A percentile compares a stretch with the other conserved stretches of the same genome.
Conservation (phyloP, 2,797 vertebrate genomes). For the Syngnathus rostellatus region DNA sequence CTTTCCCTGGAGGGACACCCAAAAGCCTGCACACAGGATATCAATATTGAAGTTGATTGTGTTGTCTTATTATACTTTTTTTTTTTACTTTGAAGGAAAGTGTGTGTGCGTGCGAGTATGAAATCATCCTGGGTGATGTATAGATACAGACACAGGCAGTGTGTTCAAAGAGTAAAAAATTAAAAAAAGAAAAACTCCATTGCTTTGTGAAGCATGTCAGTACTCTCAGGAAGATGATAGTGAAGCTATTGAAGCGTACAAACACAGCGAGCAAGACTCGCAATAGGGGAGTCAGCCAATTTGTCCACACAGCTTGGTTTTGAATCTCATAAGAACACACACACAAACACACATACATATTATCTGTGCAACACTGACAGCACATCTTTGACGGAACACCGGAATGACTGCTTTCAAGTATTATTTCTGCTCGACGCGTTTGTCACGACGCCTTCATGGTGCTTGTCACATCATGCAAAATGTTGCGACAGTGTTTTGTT, state of each 20-base stretch:
- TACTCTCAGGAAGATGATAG: constrained; percentile 10
- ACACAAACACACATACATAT: background rate
- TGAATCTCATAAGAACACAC: background rate
- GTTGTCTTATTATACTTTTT: too few relatives aligned
- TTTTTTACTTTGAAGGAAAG: too few relatives aligned
- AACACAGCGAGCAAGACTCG: constrained; percentile 8
- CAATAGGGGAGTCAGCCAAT: constrained; percentile 13
- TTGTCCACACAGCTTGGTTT: constrained; percentile 16
- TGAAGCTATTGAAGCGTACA: constrained; percentile 10
- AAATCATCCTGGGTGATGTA: background rate
- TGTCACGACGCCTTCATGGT: constrained; percentile 1
- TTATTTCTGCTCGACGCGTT: constrained; percentile 2
- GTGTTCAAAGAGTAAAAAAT: constrained; percentile 1
- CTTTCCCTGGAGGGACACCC: constrained; percentile 90
- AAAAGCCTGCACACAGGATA: constrained; percentile 70
- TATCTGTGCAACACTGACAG: background rate
- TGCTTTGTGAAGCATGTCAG: constrained; percentile 9
- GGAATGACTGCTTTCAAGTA: constrained; percentile 1
- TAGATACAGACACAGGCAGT: background rate
- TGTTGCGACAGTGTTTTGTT: background rate
- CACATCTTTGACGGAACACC: constrained; percentile 1
- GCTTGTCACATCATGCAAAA: constrained; percentile 4
- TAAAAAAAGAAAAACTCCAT: constrained; percentile 8
- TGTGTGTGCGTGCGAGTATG: background rate
- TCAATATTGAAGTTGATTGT: background rate